phyloP scores from a whole-genome alignment of 2,797 vertebrate genomes.

The Molossus molossus region DNA sequence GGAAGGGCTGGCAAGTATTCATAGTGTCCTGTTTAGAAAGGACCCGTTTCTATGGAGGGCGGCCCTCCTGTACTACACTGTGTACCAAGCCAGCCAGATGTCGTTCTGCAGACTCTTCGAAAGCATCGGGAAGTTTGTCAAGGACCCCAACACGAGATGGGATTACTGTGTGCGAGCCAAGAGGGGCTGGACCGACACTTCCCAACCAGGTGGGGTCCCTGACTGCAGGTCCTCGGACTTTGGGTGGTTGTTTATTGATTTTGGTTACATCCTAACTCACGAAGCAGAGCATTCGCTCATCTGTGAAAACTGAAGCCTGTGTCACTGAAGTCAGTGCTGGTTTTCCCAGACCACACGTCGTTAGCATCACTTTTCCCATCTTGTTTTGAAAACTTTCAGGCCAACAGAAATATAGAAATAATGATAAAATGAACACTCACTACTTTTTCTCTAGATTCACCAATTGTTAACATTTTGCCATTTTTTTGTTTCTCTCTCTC shows the following conservation, averaged over 20 bases:
- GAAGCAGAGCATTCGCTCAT: not conserved
- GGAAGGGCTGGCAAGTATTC: constrained; percentile 97
- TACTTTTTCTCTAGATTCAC: not conserved
- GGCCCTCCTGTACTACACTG: constrained; percentile 97
- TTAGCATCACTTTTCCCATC: not conserved
- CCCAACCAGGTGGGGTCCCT: constrained; percentile 91
- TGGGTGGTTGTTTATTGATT: not conserved
- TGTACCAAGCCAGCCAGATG: constrained; percentile 95
- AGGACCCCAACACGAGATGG: constrained; percentile 96
- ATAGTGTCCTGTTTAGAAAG: constrained; percentile 96
- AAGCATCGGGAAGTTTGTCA: constrained; percentile 94
- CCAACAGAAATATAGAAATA: not conserved
- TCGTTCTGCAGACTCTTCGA: constrained; percentile 95
- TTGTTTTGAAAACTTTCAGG: constrained; percentile 53
- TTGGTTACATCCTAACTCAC: not conserved
- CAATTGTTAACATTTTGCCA: not conserved
- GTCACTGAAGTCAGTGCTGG: not conserved
- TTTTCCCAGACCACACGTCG: not conserved
- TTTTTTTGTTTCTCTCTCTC: constrained; percentile 42
- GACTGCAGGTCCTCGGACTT: not conserved
- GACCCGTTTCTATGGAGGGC: constrained; percentile 97
- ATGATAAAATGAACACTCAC: not conserved
- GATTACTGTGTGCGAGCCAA: constrained; percentile 98
- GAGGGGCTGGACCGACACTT: constrained; percentile 95
- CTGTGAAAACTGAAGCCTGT: not conserved